Base-by-base conservation (phyloP, 2,888 invertebrate genomes). In the Tyria jacobaeae region DNA sequence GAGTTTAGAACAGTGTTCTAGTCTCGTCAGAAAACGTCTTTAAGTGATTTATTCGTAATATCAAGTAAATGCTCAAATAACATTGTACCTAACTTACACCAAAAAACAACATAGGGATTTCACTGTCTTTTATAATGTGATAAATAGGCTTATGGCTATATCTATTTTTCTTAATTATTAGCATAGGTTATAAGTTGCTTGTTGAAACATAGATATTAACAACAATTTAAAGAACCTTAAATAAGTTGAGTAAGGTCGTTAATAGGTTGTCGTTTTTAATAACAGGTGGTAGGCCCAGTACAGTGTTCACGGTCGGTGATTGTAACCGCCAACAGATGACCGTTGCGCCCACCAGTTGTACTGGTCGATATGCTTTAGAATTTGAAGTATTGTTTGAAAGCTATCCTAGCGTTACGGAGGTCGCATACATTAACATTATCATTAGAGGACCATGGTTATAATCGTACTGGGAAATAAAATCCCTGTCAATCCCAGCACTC, bases 271-370 rank as follows among this genome's bases (percentile, higher is more conserved):
- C 62, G 49, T 59, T 52, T 34, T 24, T 67, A 66, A 67, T 81
- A 87, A 87, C 90, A 90, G 90, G 87, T 90, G 90, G 75, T 63
- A 73, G 37, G 47, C 56, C 57, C 35, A 44, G 61, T 64, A 79
- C 77, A 47, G 51, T 79, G 81, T 91, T 92, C 90, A 92, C 92
- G 92, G 82, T 89, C 63, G 67, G 75, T 90, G 90, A 70, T 66
- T 81, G 67, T 83, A 92, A 91, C 92, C 89, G 92, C 83, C 87
- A 79, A 79, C 78, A 47, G 77, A 67, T 79, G 85, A 87, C 90
- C 88, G 91, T 87, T 89, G 87, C 75, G 71, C 79, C 63, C 64
- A 66, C 60, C 57, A 73, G 71, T 75, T 80, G 78, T 80, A 78
- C 78, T 66, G 76, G 75, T 71, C 73, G 66, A 72, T 78, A 77